phyloP scores from a whole-genome alignment of 2,888 invertebrate genomes.

The Aporophyla lueneburgensis region DNA sequence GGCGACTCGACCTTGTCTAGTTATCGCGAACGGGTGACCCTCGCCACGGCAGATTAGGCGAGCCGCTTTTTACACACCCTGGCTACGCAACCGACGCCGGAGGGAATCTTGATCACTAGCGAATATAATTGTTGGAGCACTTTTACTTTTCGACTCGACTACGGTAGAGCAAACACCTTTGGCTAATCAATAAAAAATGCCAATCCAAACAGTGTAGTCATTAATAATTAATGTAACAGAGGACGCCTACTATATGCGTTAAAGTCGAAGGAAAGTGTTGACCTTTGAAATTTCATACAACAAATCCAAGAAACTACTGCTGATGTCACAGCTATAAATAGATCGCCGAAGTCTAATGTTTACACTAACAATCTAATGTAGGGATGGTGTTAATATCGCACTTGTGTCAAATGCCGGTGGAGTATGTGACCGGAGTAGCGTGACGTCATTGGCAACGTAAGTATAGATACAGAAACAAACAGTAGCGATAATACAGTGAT shows the following conservation, averaged over 20 bases:
- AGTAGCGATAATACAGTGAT: constrained; percentile 86
- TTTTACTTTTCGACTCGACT: constrained; percentile 50
- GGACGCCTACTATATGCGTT: constrained; percentile 31
- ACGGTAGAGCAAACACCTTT: constrained; percentile 10
- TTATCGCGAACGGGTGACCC: constrained; percentile 88
- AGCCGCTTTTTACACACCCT: constrained; percentile 74
- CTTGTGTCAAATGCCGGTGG: constrained; percentile 64
- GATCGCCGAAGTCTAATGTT: constrained; percentile 79
- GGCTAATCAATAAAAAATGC: constrained; percentile 18
- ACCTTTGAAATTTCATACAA: constrained; percentile 78
- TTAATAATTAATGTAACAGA: constrained; percentile 4
- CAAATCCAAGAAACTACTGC: constrained; percentile 78
- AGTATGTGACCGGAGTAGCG: constrained; percentile 68
- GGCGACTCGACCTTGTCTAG: constrained; percentile 89
- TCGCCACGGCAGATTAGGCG: constrained; percentile 84
- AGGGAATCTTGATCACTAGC: constrained; percentile 46
- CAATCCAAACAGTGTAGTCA: constrained; percentile 10
- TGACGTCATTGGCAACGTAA: constrained; percentile 84
- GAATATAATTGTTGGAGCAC: constrained; percentile 36
- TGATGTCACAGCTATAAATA: constrained; percentile 87
- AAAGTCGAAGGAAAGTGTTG: constrained; percentile 70
- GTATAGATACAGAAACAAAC: constrained; percentile 86
- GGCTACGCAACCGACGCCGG: constrained; percentile 57
- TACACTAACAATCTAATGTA: constrained; percentile 84
- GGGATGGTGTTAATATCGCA: constrained; percentile 75